Evolutionary conservation across 1,140 invertebrate species (phyloP).

Genomic region (Gyrodactylus bullatarudis): DNA sequence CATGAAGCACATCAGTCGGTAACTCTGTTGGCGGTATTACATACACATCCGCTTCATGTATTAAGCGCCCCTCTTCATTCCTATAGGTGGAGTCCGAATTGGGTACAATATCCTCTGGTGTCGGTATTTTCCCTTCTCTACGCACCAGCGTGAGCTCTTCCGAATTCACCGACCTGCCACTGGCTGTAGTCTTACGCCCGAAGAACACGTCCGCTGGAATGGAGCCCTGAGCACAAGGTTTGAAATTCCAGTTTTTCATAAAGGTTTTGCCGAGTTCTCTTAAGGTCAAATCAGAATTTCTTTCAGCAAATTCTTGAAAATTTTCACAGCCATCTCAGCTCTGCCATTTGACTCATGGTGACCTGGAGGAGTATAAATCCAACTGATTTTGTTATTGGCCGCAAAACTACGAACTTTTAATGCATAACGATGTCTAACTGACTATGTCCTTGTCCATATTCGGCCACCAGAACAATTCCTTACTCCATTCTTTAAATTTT

Average conservation of each 20-base stretch:
- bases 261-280: background rate
- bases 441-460: background rate
- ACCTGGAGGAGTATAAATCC: background rate
- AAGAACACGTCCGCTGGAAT: background rate
- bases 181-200: too few species aligned
- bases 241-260: background rate
- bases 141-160: background rate
- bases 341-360: background rate
- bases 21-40: background rate
- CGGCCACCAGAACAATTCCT: background rate
- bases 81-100: too few species aligned
- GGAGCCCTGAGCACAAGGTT: background rate
- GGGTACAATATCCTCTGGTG: too few species aligned
- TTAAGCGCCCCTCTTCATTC: background rate
- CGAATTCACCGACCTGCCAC: too few species aligned
- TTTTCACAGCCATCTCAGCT: background rate
- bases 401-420: background rate
- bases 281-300: background rate
- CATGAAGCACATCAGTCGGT: too few species aligned
- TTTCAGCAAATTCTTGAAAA: too few species aligned
- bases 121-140: background rate
- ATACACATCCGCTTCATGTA: background rate
- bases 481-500: background rate
- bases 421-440: too few species aligned
- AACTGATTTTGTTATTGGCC: background rate